Conservation (phyloP, 2,797 vertebrate genomes). For the Myotis myotis region DNA sequence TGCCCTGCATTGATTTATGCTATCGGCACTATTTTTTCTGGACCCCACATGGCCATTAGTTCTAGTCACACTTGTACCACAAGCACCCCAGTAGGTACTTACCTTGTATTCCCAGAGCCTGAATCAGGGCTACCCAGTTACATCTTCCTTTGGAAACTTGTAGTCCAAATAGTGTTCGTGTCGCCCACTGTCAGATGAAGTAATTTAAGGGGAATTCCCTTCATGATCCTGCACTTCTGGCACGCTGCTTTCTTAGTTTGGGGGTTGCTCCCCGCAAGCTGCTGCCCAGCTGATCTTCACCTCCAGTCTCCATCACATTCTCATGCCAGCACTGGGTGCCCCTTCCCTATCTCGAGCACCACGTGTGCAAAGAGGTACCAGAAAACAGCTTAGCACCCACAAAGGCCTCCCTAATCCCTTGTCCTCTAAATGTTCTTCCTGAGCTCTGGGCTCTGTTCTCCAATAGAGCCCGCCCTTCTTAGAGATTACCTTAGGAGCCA, state of each 20-base stretch:
- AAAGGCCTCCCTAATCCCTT: neutral
- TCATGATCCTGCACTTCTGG: neutral
- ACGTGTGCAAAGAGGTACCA: neutral
- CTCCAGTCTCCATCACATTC: neutral
- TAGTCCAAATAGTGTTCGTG: neutral
- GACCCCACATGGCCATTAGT: neutral
- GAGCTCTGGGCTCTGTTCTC: neutral
- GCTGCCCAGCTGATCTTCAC: neutral
- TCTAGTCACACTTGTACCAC: neutral
- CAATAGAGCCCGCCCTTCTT: neutral
- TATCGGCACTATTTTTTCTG: neutral
- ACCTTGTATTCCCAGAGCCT: neutral
- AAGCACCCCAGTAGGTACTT: neutral
- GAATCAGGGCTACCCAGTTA: neutral
- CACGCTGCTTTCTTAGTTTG: neutral
- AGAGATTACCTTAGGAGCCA: neutral
- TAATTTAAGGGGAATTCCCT: neutral
- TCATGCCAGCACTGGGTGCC: neutral
- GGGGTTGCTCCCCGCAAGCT: neutral
- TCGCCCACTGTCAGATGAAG: neutral
- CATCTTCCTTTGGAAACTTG: neutral
- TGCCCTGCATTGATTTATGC: neutral
- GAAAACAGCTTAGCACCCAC: neutral
- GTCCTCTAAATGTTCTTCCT: neutral
- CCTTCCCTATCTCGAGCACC: neutral